phyloP scores from a whole-genome alignment of 2,888 invertebrate species.

The Nysson spinosus region DNA sequence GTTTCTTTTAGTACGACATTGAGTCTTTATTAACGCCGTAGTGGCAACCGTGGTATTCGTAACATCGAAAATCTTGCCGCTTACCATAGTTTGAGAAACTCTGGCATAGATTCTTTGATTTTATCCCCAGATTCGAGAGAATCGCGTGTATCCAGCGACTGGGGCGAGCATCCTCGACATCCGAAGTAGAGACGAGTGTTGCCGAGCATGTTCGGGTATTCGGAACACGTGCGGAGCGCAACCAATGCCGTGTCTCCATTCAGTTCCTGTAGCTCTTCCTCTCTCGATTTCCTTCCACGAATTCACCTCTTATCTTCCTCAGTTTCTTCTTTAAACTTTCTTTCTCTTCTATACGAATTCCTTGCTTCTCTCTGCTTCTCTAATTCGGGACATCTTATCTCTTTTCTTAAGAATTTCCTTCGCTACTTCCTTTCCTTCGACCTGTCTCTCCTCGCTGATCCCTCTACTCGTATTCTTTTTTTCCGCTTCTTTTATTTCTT shows the following conservation, averaged over 20 bases:
- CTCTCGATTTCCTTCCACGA: conserved; percentile 47
- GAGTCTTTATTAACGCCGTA: too few relatives aligned
- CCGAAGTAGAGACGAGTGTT: conserved; percentile 46
- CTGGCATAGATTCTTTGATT: conserved; percentile 52
- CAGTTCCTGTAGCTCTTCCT: conserved; percentile 52
- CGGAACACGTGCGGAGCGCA: conserved; percentile 69
- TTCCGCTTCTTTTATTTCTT: conserved; percentile 13
- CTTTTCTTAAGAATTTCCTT: conserved; percentile 7
- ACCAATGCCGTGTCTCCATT: conserved; percentile 68
- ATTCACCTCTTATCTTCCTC: neutral
- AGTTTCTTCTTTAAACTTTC: neutral
- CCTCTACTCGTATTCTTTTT: neutral
- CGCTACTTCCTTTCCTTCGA: neutral
- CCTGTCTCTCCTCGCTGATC: neutral
- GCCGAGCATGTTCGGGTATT: conserved; percentile 55
- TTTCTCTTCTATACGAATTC: neutral
- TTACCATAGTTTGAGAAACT: too few relatives aligned
- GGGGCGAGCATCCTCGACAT: conserved; percentile 53
- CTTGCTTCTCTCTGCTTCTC: conserved; percentile 3
- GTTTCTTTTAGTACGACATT: too few relatives aligned
- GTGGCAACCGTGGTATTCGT: too few relatives aligned
- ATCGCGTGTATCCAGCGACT: conserved; percentile 26
- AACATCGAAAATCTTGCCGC: too few relatives aligned
- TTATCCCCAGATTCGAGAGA: conserved; percentile 29
- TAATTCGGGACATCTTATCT: too few relatives aligned